Evolutionary conservation across 2,888 invertebrate genomes (phyloP), one percentile per base, ranked within the genome.

Genomic region (Alsophila aescularia): DNA sequence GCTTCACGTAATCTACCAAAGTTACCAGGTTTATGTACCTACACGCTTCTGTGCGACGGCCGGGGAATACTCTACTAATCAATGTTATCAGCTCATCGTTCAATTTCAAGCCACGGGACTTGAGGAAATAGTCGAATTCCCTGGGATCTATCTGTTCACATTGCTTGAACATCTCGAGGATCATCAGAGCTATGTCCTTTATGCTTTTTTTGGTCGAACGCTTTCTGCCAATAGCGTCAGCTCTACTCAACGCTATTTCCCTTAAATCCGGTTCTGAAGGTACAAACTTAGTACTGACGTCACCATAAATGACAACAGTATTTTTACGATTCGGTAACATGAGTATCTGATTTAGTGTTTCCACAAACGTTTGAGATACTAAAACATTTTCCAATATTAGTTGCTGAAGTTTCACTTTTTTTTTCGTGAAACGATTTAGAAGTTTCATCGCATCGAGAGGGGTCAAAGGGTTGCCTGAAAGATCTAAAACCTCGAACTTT

Each of bases 161-260:
- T 24, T 24, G 24, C 24, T 24, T 24, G 24, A 5, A 5, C 24
- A 24, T 2, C 24, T 24, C 24, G 24, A 24, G 24, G 8, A 10
- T 16, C 8, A 37, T 16, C 15, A 37, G 10, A 21, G 15, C 37
- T 37, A 37, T 16, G 6, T 37, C 18, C 10, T 18, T 35, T 0
- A 67, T 67, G 7, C 54, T 54, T 50, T 72, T 80, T 51, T 76
- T 83, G 24, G 24, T 24, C 8, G 24, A 24, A 9, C 69, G 78
- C 21, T 67, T 73, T 8, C 7, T 24, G 13, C 72, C 62, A 24
- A 24, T 5, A 24, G 8, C 24, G 7, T 24, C 24, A 12, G 73
- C 68, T 58, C 86, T 71, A 14, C 73, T 77, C 1, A 86, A 60
- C 0, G 83, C 36, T 29, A 85, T 14, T 1, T 85, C 78, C 37